These are phyloP conservation scores for Procambarus virginalis DNA, from an alignment of 1,140 invertebrate species.

Conservation along the genomic window DNA sequence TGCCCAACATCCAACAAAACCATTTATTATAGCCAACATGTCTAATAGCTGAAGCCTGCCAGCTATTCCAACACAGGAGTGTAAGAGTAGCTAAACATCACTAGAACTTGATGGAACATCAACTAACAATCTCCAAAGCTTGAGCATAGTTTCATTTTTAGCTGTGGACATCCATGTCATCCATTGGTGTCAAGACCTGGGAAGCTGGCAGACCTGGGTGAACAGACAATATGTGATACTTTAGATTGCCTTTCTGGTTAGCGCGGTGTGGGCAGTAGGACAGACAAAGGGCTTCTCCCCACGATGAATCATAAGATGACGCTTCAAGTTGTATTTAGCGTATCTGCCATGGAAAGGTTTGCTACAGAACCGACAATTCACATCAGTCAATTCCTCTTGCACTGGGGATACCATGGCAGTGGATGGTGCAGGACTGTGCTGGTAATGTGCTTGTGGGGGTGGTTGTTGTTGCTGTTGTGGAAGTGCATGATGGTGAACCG, in stretches of 20 bases:
- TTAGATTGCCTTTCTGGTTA: conserved; percentile 71
- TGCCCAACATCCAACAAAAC: neutral
- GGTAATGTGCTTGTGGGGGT: conserved; percentile 13
- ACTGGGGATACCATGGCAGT: neutral
- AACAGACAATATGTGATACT: conserved; percentile 66
- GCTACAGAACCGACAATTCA: conserved; percentile 62
- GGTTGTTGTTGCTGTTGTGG: conserved; percentile 45
- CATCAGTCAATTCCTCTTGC: conserved; percentile 35
- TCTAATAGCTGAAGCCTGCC: conserved; percentile 1
- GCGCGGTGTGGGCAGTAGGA: conserved; percentile 73
- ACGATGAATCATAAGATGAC: conserved; percentile 69
- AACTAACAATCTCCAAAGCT: conserved; percentile 4
- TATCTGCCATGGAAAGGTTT: conserved; percentile 59
- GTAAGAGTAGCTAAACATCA: neutral
- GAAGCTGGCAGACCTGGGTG: conserved; percentile 29
- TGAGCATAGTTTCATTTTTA: conserved; percentile 5
- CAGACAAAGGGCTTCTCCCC: conserved; percentile 72
- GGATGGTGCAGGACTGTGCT: conserved; percentile 8
- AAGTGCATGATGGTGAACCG: conserved; percentile 78
- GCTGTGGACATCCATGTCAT: neutral
- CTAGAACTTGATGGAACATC: neutral
- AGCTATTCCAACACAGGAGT: neutral
- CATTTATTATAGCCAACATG: neutral
- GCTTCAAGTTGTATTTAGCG: conserved; percentile 72
- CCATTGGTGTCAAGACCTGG: neutral